Percentiles rank a stretch among this genome's conserved stretches.
Evolutionary conservation across 2,888 invertebrate species (phyloP).

Genomic region (Tortricodes alternella): DNA sequence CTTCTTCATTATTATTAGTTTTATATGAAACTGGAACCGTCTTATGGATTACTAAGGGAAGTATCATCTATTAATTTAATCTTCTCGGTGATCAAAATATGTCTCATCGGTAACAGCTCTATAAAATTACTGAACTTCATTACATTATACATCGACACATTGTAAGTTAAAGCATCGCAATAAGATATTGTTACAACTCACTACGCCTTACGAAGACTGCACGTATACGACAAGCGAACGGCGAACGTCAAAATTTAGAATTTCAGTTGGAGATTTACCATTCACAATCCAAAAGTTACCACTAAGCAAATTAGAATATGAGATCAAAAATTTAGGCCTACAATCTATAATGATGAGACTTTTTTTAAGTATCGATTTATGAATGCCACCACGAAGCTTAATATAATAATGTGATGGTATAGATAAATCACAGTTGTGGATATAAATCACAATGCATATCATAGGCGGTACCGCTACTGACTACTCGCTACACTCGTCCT

Average conservation of each 20-base stretch:
- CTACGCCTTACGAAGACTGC: slow-evolving; percentile 69
- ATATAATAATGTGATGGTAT: slow-evolving; percentile 73
- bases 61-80: slow-evolving; percentile 59
- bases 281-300: slow-evolving; percentile 76
- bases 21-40: slow-evolving; percentile 58
- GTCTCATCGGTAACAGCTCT: slow-evolving; percentile 65
- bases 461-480: slow-evolving; percentile 78
- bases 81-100: slow-evolving; percentile 65
- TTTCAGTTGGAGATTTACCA: slow-evolving; percentile 73
- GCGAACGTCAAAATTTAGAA: slow-evolving; percentile 75
- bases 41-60: slow-evolving; percentile 62
- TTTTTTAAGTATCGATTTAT: slow-evolving; percentile 78
- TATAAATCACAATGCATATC: slow-evolving; percentile 76
- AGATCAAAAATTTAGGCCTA: slow-evolving; percentile 83
- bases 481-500: slow-evolving; percentile 59
- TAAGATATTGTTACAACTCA: slow-evolving; percentile 79
- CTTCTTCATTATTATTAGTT: slow-evolving; percentile 68
- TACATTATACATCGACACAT: slow-evolving; percentile 73
- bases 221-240: slow-evolving; percentile 68
- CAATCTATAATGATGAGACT: slow-evolving; percentile 77
- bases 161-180: slow-evolving; percentile 82
- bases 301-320: slow-evolving; percentile 83
- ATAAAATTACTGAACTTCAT: slow-evolving; percentile 73
- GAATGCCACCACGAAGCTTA: slow-evolving; percentile 72
- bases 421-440: slow-evolving; percentile 78